These are phyloP conservation scores for Phenganax stokvisi DNA, from an alignment of 92 coral and sea anemone species.

Conservation along the genomic window DNA sequence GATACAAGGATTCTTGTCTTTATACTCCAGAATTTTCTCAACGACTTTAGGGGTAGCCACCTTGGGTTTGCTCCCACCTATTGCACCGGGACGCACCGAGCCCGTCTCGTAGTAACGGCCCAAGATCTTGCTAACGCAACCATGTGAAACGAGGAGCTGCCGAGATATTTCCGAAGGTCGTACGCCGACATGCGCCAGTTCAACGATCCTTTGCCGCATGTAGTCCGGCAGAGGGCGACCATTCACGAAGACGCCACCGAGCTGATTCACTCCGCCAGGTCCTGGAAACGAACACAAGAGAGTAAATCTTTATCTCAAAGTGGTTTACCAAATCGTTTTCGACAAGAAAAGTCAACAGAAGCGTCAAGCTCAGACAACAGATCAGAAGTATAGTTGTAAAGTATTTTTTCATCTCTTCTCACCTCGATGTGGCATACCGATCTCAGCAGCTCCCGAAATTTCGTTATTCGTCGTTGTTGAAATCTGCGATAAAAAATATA, in stretches of 20 bases:
- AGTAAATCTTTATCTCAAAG: not conserved
- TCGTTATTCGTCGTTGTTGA: conserved; percentile 12
- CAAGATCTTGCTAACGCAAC: conserved; percentile 97
- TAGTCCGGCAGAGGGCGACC: conserved; percentile 99
- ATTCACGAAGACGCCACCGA: conserved; percentile 98
- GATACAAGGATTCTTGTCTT: conserved; percentile 92
- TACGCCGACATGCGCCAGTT: conserved; percentile 99
- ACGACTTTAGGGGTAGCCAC: conserved; percentile 98
- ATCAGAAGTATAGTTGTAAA: no score
- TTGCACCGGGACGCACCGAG: conserved; percentile 96
- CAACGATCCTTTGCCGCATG: conserved; percentile 99
- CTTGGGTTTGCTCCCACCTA: conserved; percentile 96
- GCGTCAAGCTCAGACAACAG: not conserved
- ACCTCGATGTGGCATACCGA: conserved; percentile 33
- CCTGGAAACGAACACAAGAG: conserved; percentile 44
- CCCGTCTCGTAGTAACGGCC: conserved; percentile 99
- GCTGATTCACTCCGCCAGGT: conserved; percentile 99
- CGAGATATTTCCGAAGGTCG: conserved; percentile 99
- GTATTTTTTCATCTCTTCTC: not conserved
- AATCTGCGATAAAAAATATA: not conserved
- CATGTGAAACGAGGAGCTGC: conserved; percentile 98
- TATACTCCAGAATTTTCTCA: conserved; percentile 82
- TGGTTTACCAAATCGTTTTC: not conserved
- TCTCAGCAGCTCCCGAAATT: conserved; percentile 22
- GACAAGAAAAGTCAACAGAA: not conserved